Base-by-base conservation (phyloP, 2,113 vertebrate species). In the Planiliza haematocheilus region DNA sequence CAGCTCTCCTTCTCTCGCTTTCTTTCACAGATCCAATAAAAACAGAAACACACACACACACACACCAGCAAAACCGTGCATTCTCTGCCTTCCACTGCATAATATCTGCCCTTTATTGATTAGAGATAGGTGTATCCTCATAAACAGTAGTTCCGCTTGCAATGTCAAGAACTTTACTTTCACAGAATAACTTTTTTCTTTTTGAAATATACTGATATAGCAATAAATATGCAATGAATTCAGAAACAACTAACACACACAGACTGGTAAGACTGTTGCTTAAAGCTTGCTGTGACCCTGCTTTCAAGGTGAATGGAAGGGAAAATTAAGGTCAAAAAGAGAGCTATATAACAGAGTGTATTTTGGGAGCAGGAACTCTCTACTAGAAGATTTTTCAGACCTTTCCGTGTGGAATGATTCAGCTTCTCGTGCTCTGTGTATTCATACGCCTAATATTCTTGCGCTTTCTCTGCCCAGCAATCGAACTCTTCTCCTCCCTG, bases 391-490 rank as follows among this genome's bases (percentile, higher is more conserved):
- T 63, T 83, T 73, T 88, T 70, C 24, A 73, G 77, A 79, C 88
- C 82, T 87, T 74, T 87, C 74, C 66, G 70, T 89, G 83, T 70
- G 45, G 36, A 79, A 81, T 57, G 76, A 86, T 70, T 70, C 56
- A 17, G 43, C 41, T 65, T 86, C 60, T 76, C 60, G 76, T 81
- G 67, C 67, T 70, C 57, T 53, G 59, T 83, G 76, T 86, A 88
- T 90, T 89, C 85, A 92, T 87, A 88, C 86, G 84, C 74, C 73
- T 87, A 89, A 86, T 85, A 70, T 89, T 86, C 66, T 74, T 67
- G 64, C 71, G 69, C 68, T 48, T 63, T 78, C 63, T 56, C 56
- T 70, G 39, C 43, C 60, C 21, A 16, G 82, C 80, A 77, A 77
- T 89, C 83, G 84, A 67, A 82, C 62, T 78, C 1, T 18, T 68